phyloP scores from a whole-genome alignment of 2,797 vertebrate species.

The Arctocebus calabarensis region DNA sequence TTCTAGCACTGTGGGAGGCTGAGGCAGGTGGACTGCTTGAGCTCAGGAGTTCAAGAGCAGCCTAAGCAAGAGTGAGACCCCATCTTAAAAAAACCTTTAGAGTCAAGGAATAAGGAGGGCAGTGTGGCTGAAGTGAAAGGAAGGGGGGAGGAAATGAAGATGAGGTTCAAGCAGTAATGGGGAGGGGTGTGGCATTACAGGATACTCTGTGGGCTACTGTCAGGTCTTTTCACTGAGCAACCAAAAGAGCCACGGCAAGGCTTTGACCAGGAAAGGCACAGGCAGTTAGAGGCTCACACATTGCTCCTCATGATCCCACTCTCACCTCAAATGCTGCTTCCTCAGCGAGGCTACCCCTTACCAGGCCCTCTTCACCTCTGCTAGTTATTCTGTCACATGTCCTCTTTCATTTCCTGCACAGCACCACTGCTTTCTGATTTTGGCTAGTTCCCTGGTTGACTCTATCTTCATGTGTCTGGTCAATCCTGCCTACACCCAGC shows the following conservation, averaged over 20 bases:
- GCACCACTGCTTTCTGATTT: neutral
- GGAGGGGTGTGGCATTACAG: fast-evolving
- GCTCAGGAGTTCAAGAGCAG: too few species aligned
- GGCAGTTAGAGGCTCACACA: neutral
- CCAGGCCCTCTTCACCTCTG: neutral
- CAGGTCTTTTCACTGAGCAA: neutral
- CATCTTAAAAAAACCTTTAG: too few species aligned
- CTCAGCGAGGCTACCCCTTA: neutral
- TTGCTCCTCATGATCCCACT: neutral
- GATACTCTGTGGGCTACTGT: neutral
- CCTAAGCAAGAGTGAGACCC: too few species aligned
- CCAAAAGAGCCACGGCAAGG: neutral
- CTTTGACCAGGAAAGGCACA: neutral
- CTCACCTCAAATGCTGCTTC: neutral
- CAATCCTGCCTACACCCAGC: neutral
- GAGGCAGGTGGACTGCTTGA: too few species aligned
- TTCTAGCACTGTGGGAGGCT: too few species aligned
- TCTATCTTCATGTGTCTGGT: neutral
- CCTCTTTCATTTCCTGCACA: neutral
- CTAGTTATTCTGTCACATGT: too few species aligned
- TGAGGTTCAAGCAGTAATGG: neutral
- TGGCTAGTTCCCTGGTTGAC: neutral
- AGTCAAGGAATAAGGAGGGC: neutral
- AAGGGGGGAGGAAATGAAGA: neutral
- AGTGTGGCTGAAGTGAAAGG: neutral